These are phyloP conservation scores for Spermophilus dauricus DNA, from an alignment of 2,113 vertebrate species.

Conservation along the genomic window DNA sequence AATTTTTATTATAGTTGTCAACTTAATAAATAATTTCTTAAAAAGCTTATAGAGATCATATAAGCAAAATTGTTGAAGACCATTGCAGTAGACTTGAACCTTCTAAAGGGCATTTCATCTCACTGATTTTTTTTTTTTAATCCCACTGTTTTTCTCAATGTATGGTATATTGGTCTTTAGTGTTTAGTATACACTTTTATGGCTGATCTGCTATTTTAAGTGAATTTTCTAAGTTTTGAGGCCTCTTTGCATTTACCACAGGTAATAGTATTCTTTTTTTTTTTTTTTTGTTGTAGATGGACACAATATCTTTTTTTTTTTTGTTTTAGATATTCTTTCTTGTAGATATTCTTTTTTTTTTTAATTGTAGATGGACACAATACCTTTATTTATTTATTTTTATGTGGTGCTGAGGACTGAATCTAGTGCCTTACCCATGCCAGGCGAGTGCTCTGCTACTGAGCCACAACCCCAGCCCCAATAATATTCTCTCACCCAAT, in stretches of 20 bases:
- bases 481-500: not conserved
- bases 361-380: too few species aligned
- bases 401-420: too few species aligned
- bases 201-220: not conserved
- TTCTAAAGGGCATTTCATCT: not conserved
- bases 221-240: conserved; percentile 2
- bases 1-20: not conserved
- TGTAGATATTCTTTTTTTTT: not conserved
- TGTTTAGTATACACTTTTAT: not conserved
- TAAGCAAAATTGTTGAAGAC: conserved; percentile 5
- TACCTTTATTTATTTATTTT: too few species aligned
- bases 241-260: not conserved
- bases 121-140: conserved; percentile 28
- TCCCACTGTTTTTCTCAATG: not conserved
- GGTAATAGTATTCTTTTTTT: not conserved
- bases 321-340: not conserved
- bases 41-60: conserved; percentile 28
- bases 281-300: too few species aligned
- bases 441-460: too few species aligned
- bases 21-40: conserved; percentile 1
- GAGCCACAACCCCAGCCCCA: not conserved
- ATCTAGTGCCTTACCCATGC: too few species aligned
- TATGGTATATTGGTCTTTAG: not conserved
- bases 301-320: too few species aligned
- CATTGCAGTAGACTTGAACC: not conserved